These are phyloP conservation scores for Drosophila leonis DNA, from an alignment of 2,888 invertebrate genomes.

Conservation along the genomic window DNA sequence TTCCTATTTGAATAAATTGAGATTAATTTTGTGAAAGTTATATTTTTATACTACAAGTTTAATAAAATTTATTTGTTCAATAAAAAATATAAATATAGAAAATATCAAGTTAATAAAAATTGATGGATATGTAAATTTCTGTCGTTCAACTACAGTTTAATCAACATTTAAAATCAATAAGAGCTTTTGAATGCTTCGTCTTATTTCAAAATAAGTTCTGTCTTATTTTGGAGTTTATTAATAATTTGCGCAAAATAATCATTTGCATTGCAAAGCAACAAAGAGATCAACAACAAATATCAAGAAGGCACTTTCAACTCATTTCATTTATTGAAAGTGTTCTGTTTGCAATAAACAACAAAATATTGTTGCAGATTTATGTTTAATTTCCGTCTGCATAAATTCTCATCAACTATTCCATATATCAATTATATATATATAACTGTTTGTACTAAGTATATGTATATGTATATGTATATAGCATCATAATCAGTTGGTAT, in stretches of 20 bases:
- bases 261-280: neutral
- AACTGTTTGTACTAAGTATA: neutral
- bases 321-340: neutral
- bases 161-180: neutral
- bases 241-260: neutral
- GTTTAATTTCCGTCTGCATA: constrained; percentile 35
- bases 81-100: too few species aligned
- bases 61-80: too few species aligned
- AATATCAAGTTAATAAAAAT: too few species aligned
- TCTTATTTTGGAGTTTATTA: neutral
- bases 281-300: constrained; percentile 2
- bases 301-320: constrained; percentile 2
- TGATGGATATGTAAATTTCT: too few species aligned
- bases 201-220: neutral
- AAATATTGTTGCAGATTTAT: constrained; percentile 21
- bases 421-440: constrained; percentile 1
- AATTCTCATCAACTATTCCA: constrained; percentile 10
- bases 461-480: neutral
- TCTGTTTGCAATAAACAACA: neutral
- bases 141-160: neutral
- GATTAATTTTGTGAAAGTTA: too few species aligned
- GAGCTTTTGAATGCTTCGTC: neutral
- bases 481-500: constrained; percentile 35
- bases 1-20: too few species aligned
- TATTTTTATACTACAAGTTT: too few species aligned